Evolutionary conservation across 2,797 vertebrate species (phyloP), one percentile per base, ranked within the genome.

Genomic region (Eleutherodactylus coqui): DNA sequence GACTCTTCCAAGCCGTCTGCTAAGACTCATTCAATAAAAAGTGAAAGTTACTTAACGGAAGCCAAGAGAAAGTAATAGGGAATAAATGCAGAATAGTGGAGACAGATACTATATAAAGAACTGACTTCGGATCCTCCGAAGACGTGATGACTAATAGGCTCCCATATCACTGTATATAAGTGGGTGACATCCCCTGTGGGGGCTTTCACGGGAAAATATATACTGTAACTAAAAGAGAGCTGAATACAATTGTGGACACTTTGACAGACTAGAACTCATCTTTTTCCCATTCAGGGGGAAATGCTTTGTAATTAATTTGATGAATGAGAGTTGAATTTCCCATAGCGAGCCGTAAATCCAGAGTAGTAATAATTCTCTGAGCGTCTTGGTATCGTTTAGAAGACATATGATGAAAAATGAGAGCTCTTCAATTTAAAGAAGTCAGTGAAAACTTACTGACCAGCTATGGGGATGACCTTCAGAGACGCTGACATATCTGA

Each of bases 231-330:
- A 69, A 11, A 69, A 69, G n/a, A 43, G 41, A 27, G 38, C 38
- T 45, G 41, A 45, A 45, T 27, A 45, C 11, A n/a, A 43, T 27
- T n/a, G 67, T n/a, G 24, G 45, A 45, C 70, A 16, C 2, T 16
- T 4, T 45, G 70, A 73, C 70, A 45, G 41, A 43, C 43, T n/a
- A 27, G 69, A 27, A n/a, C 29, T 17, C 1, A 70, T 24, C 24
- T 4, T 27, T 27, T 27, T 27, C 24, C 24, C 21, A 27, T 72
- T 72, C 38, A 27, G 16, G 41, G 69, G 41, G 8, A 36, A 73
- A 73, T 73, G 38, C 70, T n/a, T 45, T 27, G 70, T 27, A 73
- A 45, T 73, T 43, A 73, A 73, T 73, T 43, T 73, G 41, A 73
- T 73, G 19, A 45, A 73, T 73, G 70, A 27, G 70, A 27, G 41